Evolutionary conservation across 2,797 vertebrate species (phyloP).

Genomic region (Rhodeus uyekii): DNA sequence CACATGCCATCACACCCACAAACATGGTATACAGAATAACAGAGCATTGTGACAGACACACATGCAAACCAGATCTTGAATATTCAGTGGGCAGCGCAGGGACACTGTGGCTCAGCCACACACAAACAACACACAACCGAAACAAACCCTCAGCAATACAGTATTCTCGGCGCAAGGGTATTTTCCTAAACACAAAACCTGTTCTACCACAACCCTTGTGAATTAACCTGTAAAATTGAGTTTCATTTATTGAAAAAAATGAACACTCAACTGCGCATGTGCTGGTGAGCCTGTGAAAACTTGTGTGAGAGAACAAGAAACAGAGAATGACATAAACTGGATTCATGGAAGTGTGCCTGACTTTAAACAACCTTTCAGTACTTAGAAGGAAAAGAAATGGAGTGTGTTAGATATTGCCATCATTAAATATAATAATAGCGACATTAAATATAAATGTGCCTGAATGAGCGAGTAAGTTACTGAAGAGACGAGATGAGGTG

Average conservation of each 20-base stretch:
- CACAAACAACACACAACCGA: neutral
- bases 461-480: conserved; percentile 54
- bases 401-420: conserved; percentile 42
- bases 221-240: neutral
- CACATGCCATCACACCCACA: conserved; percentile 11
- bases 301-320: neutral
- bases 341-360: conserved; percentile 57
- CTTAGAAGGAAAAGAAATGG: conserved; percentile 56
- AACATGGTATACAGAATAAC: conserved; percentile 4
- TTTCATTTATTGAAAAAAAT: neutral
- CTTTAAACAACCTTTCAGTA: conserved; percentile 62
- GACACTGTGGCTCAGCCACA: neutral
- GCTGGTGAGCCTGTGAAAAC: neutral
- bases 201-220: conserved; percentile 21
- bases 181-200: conserved; percentile 42
- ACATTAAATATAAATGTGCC: conserved; percentile 58
- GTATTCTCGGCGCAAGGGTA: conserved; percentile 5
- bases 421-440: conserved; percentile 61
- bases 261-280: conserved; percentile 5
- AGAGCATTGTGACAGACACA: neutral
- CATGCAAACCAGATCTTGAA: neutral
- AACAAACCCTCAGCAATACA: neutral
- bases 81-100: neutral
- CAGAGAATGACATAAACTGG: conserved; percentile 39
- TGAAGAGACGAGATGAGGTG: conserved; percentile 59